Evolutionary conservation across 1,140 invertebrate species (phyloP), one percentile per base, ranked within the genome.

Genomic region (Drosophila bipectinata): DNA sequence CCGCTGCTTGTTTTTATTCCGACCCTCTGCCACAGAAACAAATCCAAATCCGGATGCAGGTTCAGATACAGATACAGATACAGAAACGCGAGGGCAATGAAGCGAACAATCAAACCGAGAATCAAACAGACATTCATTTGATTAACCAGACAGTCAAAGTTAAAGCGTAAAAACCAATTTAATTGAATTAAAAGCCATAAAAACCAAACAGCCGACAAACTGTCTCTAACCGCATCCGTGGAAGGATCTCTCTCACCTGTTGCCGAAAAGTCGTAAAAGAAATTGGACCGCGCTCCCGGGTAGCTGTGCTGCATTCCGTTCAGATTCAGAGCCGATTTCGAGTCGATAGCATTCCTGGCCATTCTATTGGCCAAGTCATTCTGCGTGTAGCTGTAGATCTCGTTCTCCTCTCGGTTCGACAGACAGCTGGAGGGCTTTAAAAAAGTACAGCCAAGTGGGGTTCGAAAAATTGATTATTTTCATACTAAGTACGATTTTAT

Each of bases 351-450:
- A 45, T 83, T 91, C 55, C 90, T 74, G 44, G 90, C 90, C 90
- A 91, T 91, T 3, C 90, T 79, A 73, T 90, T 90, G 59, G 85
- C 90, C 82, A 91, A 88, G 71, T 91, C 90, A 62, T 91, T 91
- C 53, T 91, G 90, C 26, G 90, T 95, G 80, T 97, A 97, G 59
- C 96, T 97, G 91, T 98, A 98, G 88, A 98, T 98, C 92, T 97
- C 96, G 87, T 98, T 97, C 92, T 98, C 96, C 93, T 98, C 97
- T 83, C 96, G 96, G 92, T 97, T 97, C 68, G 96, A 97, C 57
- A 98, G 93, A 92, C 97, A 98, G 92, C 96, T 97, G 69, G 97
- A 97, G 56, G 97, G 97, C 96, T 98, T 93, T 54, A 28, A 28
- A 28, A 28, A 28, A 6, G 5, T 28, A 28, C 5, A 28, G 26